Base-by-base conservation (phyloP, 30 jellyfish, hydroid and myxozoan genomes). In the Calvadosia cruxmelitensis region DNA sequence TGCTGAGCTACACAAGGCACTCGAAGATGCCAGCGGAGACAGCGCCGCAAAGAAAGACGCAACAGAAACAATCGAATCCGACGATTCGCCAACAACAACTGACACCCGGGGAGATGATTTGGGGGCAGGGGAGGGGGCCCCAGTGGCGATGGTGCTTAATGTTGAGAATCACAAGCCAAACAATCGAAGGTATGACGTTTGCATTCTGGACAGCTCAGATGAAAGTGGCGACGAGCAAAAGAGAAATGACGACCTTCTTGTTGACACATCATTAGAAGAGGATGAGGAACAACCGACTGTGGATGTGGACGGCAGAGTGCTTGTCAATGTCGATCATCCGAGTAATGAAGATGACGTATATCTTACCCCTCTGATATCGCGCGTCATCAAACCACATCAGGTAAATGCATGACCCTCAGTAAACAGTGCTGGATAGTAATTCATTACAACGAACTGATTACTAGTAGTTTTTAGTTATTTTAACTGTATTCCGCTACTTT, bases 371-470 rank as follows among this genome's bases (percentile, higher is more conserved):
- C 84, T 49, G 26, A 72, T 91, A 3, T 83, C 93, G 34, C 62
- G 66, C 7, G 81, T 67, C 29, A 67, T 91, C 49, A 82, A 91
- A 67, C 93, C 95, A 36, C 99, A 91, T 50, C 99, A 91, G 99
- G 99, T 91, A 1, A 33, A 28, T 5, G 3, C 2, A 3, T n/a
- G n/a, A 30, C 53, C 10, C 10, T 16, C 3, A 12, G 5, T 23
- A 5, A 51, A 71, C 7, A 49, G 53, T 29, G 52, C 7, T 52
- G 15, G 26, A 2, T 7, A 49, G 28, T 2, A 10, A 51, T 20
- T 31, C 26, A 71, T 27, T 2, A n/a, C 53, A 26, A 16, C 26
- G 10, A 2, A 50, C 24, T 13, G 53, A 5, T 3, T 71, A 23
- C 3, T 62, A 2, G 62, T 10, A 15, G 13, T 16, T 5, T 25